Evolutionary conservation across 2,797 vertebrate genomes (phyloP), one percentile per base, ranked within the genome.

Genomic region (Antennarius maculatus): DNA sequence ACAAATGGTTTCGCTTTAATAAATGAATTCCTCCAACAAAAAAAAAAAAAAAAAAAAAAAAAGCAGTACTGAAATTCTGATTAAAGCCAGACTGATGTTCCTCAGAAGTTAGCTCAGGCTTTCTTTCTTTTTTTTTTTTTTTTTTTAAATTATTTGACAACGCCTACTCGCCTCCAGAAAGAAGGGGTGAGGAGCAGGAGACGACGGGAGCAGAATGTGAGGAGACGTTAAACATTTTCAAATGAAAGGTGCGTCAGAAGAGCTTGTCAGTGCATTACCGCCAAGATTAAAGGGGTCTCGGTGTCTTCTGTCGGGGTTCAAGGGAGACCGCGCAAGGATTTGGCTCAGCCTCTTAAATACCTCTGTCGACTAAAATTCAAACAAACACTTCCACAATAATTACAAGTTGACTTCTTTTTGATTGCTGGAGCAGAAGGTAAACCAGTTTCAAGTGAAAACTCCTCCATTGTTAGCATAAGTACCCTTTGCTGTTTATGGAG

Each of bases 361-460:
- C 84, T 88, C 87, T 90, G 89, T 91, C 89, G 83, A 79, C 83
- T 84, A 62, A 87, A 82, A 90, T 85, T 91, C 90, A 89, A 90
- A 92, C 89, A 92, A 93, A 92, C 85, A 89, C 86, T 88, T 8
- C 83, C 83, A 88, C 88, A 89, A 91, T 92, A 91, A 92, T 91
- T 92, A 91, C 91, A 86, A 86, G 88, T 90, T 89, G 87, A 92
- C 87, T 87, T 88, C 31, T 87, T 84, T 86, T 83, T 81, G 79
- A 55, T 64, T 62, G 72, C 80, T 15, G 6, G 65, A 47, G 76
- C 31, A 70, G 74, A 85, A 86, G 86, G 80, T 86, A 61, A 71
- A 69, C 63, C 61, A 65, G 72, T 84, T 82, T 61, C 23, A 79
- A 86, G 84, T 83, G 61, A 82, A 34, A 84, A 89, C 77, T 74